Conservation (phyloP, 2,888 invertebrate genomes). For the Melikaiella ostensackeni region DNA sequence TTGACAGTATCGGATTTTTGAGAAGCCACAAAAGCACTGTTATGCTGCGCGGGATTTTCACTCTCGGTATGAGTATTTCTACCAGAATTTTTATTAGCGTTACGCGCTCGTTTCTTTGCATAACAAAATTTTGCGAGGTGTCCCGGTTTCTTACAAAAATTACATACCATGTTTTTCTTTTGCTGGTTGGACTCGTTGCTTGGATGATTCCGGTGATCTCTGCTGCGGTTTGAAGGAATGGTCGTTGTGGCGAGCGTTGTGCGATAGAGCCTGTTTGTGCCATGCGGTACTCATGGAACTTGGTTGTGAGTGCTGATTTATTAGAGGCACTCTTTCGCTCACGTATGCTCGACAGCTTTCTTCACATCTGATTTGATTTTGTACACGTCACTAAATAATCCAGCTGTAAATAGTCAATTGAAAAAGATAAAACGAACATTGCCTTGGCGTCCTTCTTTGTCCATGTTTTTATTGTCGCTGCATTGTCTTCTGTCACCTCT, state of each 20-base stretch:
- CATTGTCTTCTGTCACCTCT: too few species aligned
- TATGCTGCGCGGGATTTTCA: constrained; percentile 1
- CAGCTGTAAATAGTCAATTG: too few species aligned
- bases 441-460: too few species aligned
- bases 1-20: too few species aligned
- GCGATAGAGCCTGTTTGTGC: not conserved
- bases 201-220: not conserved
- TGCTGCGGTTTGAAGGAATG: not conserved
- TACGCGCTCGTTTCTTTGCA: constrained; percentile 27
- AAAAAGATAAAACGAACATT: too few species aligned
- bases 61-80: not conserved
- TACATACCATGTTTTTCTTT: constrained; percentile 27
- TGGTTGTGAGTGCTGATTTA: constrained; percentile 39
- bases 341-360: too few species aligned
- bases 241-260: constrained; percentile 8
- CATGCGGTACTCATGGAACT: constrained; percentile 43
- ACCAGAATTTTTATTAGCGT: constrained; percentile 21
- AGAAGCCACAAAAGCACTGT: too few species aligned
- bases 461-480: too few species aligned
- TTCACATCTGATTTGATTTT: too few species aligned
- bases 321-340: too few species aligned
- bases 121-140: constrained; percentile 34
- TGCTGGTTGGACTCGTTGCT: not conserved
- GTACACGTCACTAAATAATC: too few species aligned
- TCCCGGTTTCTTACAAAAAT: constrained; percentile 41